A percentile compares a stretch with the other conserved stretches of the same genome.
Conservation (phyloP, 2,113 vertebrate genomes). For the Podarcis muralis region DNA sequence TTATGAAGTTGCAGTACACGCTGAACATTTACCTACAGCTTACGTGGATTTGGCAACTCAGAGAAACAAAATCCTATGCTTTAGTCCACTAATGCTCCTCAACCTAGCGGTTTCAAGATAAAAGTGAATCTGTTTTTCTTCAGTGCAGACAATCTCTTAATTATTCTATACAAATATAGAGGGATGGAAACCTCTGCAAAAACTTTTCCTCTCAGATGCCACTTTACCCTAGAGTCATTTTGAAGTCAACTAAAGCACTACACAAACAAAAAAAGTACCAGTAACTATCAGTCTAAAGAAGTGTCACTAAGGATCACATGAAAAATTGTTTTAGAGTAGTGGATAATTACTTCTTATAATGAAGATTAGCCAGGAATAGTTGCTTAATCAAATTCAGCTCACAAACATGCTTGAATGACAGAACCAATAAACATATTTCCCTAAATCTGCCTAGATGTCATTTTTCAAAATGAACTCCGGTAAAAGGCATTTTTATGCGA, state of each 20-base stretch:
- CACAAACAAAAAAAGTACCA: background rate
- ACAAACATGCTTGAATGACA: background rate
- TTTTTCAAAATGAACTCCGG: background rate
- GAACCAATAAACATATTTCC: background rate
- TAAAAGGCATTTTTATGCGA: background rate
- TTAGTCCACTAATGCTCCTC: background rate
- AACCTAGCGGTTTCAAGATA: background rate
- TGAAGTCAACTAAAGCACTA: background rate
- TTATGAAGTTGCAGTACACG: background rate
- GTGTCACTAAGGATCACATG: background rate
- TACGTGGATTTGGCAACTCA: background rate
- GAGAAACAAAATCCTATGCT: background rate
- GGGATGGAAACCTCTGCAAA: background rate
- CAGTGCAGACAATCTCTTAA: background rate
- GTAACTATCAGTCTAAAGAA: background rate
- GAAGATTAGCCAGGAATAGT: background rate
- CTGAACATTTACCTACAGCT: background rate
- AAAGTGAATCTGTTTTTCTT: background rate
- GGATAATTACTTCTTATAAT: background rate
- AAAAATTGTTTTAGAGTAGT: background rate
- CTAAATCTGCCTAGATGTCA: background rate
- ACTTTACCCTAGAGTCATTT: background rate
- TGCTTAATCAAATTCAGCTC: constrained; percentile 15
- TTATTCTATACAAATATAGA: background rate
- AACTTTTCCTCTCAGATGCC: background rate